Percentiles rank a stretch among this genome's conserved stretches.
Evolutionary conservation across 2,888 invertebrate genomes (phyloP).

Genomic region (Odontocerum albicorne): DNA sequence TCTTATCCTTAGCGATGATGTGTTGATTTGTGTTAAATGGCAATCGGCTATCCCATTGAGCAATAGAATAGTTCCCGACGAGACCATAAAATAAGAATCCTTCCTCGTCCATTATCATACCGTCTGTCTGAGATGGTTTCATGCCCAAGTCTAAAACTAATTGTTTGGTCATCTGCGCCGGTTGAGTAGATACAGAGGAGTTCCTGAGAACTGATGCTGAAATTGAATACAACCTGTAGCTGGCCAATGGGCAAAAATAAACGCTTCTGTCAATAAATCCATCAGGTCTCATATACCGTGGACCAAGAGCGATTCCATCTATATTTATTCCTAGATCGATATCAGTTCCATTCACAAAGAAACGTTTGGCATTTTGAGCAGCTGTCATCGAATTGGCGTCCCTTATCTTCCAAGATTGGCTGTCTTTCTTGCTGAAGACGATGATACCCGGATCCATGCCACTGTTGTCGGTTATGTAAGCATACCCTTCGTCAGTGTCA

Average conservation of each 20-base stretch:
- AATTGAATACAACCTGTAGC: slow-evolving; percentile 66
- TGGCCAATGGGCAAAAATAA: slow-evolving; percentile 70
- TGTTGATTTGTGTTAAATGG: slow-evolving; percentile 62
- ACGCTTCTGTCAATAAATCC: slow-evolving; percentile 54
- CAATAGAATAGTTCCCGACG: slow-evolving; percentile 67
- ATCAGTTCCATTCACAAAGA: slow-evolving; percentile 62
- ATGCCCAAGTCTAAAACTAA: slow-evolving; percentile 62
- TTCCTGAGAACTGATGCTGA: slow-evolving; percentile 63
- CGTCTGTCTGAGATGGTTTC: slow-evolving; percentile 70
- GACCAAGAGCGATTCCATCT: slow-evolving; percentile 73
- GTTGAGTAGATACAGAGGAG: slow-evolving; percentile 48
- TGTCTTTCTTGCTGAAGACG: slow-evolving; percentile 66
- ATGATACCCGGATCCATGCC: slow-evolving; percentile 70
- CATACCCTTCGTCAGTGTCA: slow-evolving; percentile 65
- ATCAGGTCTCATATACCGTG: slow-evolving; percentile 51
- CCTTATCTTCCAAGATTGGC: slow-evolving; percentile 70
- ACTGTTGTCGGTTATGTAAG: slow-evolving; percentile 74
- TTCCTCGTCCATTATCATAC: slow-evolving; percentile 73
- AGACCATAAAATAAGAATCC: slow-evolving; percentile 72
- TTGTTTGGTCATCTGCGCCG: slow-evolving; percentile 46
- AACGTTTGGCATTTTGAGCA: slow-evolving; percentile 58
- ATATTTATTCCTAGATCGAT: slow-evolving; percentile 63
- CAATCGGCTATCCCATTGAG: slow-evolving; percentile 67
- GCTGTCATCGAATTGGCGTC: slow-evolving; percentile 66
- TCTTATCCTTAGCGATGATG: slow-evolving; percentile 66